Percentiles rank a stretch among this genome's conserved stretches.
Conservation (phyloP, 2,797 vertebrate genomes). For the Propithecus deckenii region DNA sequence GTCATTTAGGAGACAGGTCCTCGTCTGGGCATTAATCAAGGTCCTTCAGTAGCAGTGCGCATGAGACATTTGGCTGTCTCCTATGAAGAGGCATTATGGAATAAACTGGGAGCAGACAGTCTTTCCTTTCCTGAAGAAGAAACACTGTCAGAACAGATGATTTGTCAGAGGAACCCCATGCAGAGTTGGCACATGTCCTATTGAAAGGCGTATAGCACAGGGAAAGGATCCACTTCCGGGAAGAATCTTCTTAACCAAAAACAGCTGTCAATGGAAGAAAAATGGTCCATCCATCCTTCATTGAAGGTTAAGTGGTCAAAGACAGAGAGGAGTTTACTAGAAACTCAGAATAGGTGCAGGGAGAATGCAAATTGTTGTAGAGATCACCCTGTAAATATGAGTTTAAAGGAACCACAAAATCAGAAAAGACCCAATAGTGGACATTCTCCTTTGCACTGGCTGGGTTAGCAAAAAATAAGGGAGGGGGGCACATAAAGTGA, state of each 20-base stretch:
- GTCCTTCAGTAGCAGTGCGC: background rate
- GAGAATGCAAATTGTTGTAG: background rate
- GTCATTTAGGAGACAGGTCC: background rate
- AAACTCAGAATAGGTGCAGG: background rate
- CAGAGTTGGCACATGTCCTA: background rate
- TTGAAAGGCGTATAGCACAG: background rate
- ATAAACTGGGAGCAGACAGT: background rate
- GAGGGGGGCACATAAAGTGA: background rate
- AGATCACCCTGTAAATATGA: background rate
- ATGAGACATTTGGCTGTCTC: background rate
- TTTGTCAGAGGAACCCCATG: constrained; percentile 14
- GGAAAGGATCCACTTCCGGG: background rate
- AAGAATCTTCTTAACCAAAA: constrained; percentile 49
- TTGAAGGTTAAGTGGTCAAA: background rate
- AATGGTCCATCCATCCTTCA: background rate
- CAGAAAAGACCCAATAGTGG: background rate
- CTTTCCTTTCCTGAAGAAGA: background rate
- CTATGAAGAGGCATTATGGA: background rate
- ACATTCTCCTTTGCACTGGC: background rate
- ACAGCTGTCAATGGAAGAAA: constrained; percentile 17
- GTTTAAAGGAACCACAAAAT: background rate
- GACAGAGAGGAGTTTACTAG: background rate
- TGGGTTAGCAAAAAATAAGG: background rate
- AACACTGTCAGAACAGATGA: background rate
- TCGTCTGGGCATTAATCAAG: background rate